Percentiles rank a stretch among this genome's conserved stretches.
Evolutionary conservation across 2,888 invertebrate species (phyloP).

Genomic region (Catocala sponsa): DNA sequence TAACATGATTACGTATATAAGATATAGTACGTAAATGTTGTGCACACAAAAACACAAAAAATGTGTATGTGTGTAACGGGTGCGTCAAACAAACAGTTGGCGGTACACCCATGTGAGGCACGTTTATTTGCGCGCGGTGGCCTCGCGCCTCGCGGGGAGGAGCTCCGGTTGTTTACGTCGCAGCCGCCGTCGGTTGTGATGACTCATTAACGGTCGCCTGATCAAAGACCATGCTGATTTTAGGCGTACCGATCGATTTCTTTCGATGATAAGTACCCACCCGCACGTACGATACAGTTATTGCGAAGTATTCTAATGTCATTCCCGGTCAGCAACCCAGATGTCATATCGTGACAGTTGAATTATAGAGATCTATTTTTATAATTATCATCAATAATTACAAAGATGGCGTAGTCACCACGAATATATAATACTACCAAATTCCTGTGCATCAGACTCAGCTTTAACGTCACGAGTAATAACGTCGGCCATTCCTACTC

Average conservation of each 20-base stretch:
- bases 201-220: conserved; percentile 75
- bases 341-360: conserved; percentile 50
- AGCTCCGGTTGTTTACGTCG: conserved; percentile 75
- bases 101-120: conserved; percentile 73
- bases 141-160: conserved; percentile 74
- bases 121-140: conserved; percentile 75
- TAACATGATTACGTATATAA: conserved; percentile 13
- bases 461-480: conserved; percentile 5
- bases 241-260: conserved; percentile 55
- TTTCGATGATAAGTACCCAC: conserved; percentile 34
- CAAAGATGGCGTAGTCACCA: too few relatives aligned
- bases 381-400: neutral
- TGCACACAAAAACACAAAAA: conserved; percentile 29
- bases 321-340: conserved; percentile 73
- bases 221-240: conserved; percentile 54
- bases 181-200: conserved; percentile 57
- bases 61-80: conserved; percentile 38
- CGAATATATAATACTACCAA: neutral
- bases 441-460: conserved; percentile 31
- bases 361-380: conserved; percentile 1
- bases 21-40: conserved; percentile 13
- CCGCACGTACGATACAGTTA: conserved; percentile 29
- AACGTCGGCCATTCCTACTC: neutral
- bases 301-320: conserved; percentile 52
- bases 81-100: conserved; percentile 61